phyloP scores from a whole-genome alignment of 2,113 vertebrate genomes.

The Thalassarche chlororhynchos region DNA sequence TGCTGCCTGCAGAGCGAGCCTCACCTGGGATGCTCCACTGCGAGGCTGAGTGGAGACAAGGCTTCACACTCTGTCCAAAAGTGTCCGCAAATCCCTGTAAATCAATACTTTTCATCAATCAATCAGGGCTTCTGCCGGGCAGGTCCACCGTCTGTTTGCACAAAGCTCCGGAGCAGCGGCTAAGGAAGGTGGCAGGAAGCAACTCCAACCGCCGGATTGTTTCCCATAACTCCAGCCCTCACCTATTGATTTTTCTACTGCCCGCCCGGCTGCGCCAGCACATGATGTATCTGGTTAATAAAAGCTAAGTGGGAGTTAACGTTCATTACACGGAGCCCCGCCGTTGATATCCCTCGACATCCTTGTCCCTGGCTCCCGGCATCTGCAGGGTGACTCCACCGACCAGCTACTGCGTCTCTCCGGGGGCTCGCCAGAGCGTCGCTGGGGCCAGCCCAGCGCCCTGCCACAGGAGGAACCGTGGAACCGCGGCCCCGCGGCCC shows the following conservation, averaged over 20 bases:
- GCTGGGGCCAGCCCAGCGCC: neutral
- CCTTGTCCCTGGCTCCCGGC: neutral
- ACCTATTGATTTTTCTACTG: neutral
- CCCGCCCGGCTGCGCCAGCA: neutral
- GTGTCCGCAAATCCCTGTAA: neutral
- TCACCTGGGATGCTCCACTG: neutral
- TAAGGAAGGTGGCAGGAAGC: neutral
- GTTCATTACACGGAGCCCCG: neutral
- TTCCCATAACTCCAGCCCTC: neutral
- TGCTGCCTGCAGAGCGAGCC: neutral
- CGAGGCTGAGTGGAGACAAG: neutral
- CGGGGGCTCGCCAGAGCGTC: neutral
- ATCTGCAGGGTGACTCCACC: neutral
- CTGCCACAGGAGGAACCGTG: neutral
- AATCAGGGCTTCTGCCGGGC: neutral
- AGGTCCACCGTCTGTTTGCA: neutral
- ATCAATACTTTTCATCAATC: neutral
- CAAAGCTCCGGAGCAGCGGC: neutral
- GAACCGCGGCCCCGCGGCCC: no score
- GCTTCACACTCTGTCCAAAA: neutral
- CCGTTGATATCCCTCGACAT: fast-evolving
- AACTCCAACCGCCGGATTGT: neutral
- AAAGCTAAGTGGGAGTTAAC: neutral
- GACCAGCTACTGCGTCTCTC: neutral
- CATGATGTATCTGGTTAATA: neutral